phyloP scores from a whole-genome alignment of 2,113 vertebrate genomes.

The Brachypodius melanocephalos region DNA sequence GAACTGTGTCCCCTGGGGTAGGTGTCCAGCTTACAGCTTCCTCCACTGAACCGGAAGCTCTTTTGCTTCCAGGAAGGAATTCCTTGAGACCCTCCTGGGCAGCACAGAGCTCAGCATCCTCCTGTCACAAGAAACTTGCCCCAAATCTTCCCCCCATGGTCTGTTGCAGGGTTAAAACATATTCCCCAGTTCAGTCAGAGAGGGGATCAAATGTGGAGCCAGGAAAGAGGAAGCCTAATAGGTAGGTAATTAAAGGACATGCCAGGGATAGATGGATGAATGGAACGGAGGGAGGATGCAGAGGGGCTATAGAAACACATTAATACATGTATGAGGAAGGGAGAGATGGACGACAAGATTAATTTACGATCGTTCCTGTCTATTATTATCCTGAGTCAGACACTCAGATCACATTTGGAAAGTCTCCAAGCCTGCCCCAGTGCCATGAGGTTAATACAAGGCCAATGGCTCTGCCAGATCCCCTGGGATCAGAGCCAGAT shows the following conservation, averaged over 20 bases:
- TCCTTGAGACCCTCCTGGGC: neutral
- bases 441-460: conserved; percentile 11
- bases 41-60: neutral
- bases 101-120: accelerated
- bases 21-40: neutral
- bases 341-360: neutral
- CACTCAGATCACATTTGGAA: neutral
- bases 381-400: conserved; percentile 13
- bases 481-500: neutral
- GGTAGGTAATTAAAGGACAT: conserved; percentile 55
- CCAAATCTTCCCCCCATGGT: neutral
- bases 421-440: neutral
- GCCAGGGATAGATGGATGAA: conserved; percentile 14
- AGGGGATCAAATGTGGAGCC: neutral
- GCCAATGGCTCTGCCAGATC: neutral
- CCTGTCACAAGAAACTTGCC: neutral
- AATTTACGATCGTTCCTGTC: neutral
- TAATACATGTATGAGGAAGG: neutral
- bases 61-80: neutral
- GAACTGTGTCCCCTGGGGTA: neutral
- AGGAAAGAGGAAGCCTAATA: conserved; percentile 27
- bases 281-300: neutral
- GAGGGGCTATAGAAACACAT: conserved; percentile 18
- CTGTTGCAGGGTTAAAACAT: neutral
- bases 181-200: neutral